Evolutionary conservation across 2,797 vertebrate genomes (phyloP).

Genomic region (Salmo trutta): DNA sequence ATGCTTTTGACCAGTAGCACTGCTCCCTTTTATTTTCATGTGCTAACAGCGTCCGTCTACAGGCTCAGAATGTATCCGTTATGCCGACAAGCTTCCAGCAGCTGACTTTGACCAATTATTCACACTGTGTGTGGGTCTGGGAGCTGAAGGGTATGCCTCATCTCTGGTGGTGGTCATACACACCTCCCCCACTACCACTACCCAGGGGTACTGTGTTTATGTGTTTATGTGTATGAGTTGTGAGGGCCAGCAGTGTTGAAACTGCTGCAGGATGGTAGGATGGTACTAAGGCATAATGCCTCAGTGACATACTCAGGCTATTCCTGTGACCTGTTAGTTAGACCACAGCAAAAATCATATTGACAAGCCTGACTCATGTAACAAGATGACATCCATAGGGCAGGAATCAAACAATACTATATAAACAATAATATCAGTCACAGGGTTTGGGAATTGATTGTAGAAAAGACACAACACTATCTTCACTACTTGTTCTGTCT

Average conservation of each 20-base stretch:
- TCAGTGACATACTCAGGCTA: background rate
- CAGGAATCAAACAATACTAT: background rate
- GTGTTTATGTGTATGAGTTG: background rate
- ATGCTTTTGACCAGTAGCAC: background rate
- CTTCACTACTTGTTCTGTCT: background rate
- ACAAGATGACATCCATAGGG: background rate
- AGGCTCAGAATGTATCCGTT: background rate
- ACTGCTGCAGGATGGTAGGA: too few relatives aligned
- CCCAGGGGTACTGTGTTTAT: constrained; percentile 3
- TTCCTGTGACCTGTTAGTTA: background rate
- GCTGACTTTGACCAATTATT: background rate
- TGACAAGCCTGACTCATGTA: background rate
- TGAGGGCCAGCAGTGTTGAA: too few relatives aligned
- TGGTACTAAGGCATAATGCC: too few relatives aligned
- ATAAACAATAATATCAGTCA: background rate
- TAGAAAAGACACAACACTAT: background rate
- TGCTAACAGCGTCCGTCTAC: background rate
- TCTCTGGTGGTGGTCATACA: background rate
- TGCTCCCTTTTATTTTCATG: background rate
- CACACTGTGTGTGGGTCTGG: background rate
- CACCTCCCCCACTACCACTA: background rate
- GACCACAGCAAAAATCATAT: background rate
- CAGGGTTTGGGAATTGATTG: background rate
- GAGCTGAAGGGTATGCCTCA: background rate
- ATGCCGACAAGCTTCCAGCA: background rate